Evolutionary conservation across 1,140 invertebrate species (phyloP).

Genomic region (Trinorchestia longiramus): DNA sequence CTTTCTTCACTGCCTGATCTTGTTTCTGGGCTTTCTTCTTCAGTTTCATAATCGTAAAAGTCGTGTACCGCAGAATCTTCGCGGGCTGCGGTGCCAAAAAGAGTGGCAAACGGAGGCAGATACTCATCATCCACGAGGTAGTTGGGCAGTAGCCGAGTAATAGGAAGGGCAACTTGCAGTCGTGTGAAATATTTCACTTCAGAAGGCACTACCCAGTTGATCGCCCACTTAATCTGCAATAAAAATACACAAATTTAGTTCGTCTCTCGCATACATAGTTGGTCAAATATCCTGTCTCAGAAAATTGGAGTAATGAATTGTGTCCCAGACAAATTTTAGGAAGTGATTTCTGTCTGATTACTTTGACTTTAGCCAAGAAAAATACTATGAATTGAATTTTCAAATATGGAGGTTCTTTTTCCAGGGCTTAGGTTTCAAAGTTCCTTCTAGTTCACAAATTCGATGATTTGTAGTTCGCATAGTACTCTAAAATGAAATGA

Average conservation of each 20-base stretch:
- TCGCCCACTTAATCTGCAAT: conserved; percentile 24
- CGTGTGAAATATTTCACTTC: background rate
- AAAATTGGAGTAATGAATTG: background rate
- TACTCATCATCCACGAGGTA: background rate
- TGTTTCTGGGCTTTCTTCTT: background rate
- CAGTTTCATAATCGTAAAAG: background rate
- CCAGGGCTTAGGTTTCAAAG: too few relatives aligned
- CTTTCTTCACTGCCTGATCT: background rate
- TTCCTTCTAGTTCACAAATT: too few relatives aligned
- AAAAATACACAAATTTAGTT: background rate
- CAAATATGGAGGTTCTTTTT: background rate
- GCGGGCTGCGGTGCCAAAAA: background rate
- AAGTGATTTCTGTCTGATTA: background rate
- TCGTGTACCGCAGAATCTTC: background rate
- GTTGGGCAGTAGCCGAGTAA: background rate
- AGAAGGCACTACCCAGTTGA: background rate
- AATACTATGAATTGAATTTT: background rate
- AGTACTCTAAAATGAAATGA: too few relatives aligned
- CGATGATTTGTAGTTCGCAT: too few relatives aligned
- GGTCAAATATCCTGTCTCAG: background rate
- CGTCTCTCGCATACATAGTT: background rate
- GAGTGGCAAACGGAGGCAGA: background rate
- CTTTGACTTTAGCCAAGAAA: background rate
- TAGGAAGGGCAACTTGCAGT: conserved; percentile 1
- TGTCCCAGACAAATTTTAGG: background rate